These are phyloP conservation scores for Temnothorax longispinosus DNA, from an alignment of 1,140 invertebrate genomes.

Conservation along the genomic window DNA sequence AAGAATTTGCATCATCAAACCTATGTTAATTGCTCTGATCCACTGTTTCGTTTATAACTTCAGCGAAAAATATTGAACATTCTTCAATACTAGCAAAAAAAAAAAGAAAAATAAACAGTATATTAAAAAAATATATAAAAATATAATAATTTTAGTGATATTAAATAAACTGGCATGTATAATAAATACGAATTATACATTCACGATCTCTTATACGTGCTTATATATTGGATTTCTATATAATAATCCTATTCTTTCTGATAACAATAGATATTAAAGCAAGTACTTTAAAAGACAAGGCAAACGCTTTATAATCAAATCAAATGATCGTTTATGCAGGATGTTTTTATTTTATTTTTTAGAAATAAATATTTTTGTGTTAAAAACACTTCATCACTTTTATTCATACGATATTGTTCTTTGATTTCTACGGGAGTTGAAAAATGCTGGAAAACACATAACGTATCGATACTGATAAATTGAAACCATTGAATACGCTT, in stretches of 20 bases:
- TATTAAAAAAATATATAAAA: neutral
- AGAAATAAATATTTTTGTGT: neutral
- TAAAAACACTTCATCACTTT: neutral
- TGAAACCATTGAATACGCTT: neutral
- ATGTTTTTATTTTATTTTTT: neutral
- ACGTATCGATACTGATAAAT: conserved; percentile 21
- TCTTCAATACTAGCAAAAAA: neutral
- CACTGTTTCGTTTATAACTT: neutral
- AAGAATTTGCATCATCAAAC: neutral
- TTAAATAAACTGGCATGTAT: neutral
- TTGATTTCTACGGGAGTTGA: neutral
- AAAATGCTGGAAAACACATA: neutral
- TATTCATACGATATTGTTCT: neutral
- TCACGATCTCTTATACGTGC: neutral
- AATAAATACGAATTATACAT: neutral
- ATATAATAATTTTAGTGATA: neutral
- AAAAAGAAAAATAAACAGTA: neutral
- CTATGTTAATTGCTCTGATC: neutral
- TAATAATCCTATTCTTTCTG: neutral
- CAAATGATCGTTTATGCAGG: neutral
- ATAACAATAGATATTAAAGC: neutral
- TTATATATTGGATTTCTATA: neutral
- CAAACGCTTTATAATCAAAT: neutral
- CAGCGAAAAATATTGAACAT: neutral
- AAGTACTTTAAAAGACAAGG: neutral